phyloP scores from a whole-genome alignment of 1,140 invertebrate species.

The Calephelis virginiensis region DNA sequence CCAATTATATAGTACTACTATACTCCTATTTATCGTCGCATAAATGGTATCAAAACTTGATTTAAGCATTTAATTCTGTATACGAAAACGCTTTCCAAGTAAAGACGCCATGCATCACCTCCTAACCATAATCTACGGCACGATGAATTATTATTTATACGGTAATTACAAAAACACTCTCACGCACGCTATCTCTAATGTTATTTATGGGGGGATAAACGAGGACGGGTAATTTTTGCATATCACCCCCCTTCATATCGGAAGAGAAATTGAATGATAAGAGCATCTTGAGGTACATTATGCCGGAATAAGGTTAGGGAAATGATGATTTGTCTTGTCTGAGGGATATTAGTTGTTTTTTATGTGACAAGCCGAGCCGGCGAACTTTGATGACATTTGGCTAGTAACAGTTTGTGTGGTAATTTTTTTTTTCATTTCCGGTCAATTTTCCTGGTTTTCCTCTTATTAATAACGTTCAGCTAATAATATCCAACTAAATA shows the following conservation, averaged over 20 bases:
- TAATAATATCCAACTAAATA: too few relatives aligned
- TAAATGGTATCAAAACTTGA: neutral
- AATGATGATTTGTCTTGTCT: slow-evolving; percentile 40
- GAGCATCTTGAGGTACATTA: slow-evolving; percentile 39
- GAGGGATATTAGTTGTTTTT: slow-evolving; percentile 15
- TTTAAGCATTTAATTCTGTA: slow-evolving; percentile 3
- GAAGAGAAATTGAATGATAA: slow-evolving; percentile 68
- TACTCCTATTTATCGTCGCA: too few relatives aligned
- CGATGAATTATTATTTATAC: slow-evolving; percentile 75
- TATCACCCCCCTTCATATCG: slow-evolving; percentile 59
- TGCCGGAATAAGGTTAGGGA: slow-evolving; percentile 35
- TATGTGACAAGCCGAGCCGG: neutral
- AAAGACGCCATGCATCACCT: slow-evolving; percentile 51
- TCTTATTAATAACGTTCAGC: too few relatives aligned
- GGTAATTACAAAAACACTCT: slow-evolving; percentile 77
- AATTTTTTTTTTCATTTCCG: too few relatives aligned
- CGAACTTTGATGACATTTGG: neutral
- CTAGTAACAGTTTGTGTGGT: too few relatives aligned
- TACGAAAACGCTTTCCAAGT: slow-evolving; percentile 17
- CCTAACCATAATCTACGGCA: slow-evolving; percentile 70
- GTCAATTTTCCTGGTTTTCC: too few relatives aligned
- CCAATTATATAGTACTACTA: too few relatives aligned
- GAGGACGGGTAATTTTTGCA: slow-evolving; percentile 67
- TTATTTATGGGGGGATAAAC: slow-evolving; percentile 75
- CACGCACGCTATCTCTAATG: slow-evolving; percentile 66